These are phyloP conservation scores for Chamaea fasciata DNA, from an alignment of 2,113 vertebrate genomes.

Conservation along the genomic window DNA sequence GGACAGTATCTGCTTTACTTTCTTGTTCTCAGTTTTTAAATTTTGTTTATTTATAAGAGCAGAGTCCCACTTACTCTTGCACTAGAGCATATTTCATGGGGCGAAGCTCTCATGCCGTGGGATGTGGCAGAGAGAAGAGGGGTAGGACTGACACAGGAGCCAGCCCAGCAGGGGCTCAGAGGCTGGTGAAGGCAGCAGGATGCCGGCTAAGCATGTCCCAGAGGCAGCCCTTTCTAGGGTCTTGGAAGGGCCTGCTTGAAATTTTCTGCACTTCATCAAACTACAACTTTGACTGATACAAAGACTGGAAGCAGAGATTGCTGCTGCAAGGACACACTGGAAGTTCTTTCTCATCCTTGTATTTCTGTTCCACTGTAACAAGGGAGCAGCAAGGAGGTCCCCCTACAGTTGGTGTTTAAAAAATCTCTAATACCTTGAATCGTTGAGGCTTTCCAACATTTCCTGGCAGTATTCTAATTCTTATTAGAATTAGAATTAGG, in stretches of 20 bases:
- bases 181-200: background rate
- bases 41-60: background rate
- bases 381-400: background rate
- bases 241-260: background rate
- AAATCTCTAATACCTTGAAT: background rate
- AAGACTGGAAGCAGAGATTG: background rate
- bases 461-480: background rate
- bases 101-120: rapidly evolving
- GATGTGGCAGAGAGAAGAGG: background rate
- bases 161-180: background rate
- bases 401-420: rapidly evolving
- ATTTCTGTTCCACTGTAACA: background rate
- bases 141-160: background rate
- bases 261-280: background rate
- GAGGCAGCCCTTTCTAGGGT: background rate
- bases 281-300: background rate
- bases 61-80: background rate
- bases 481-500: background rate
- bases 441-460: background rate
- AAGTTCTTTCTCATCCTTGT: background rate
- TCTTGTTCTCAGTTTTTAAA: background rate
- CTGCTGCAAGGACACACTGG: background rate
- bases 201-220: rapidly evolving
- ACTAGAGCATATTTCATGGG: background rate
- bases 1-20: background rate